Conservation (phyloP, 2,113 vertebrate genomes). For the Thunnus thynnus region DNA sequence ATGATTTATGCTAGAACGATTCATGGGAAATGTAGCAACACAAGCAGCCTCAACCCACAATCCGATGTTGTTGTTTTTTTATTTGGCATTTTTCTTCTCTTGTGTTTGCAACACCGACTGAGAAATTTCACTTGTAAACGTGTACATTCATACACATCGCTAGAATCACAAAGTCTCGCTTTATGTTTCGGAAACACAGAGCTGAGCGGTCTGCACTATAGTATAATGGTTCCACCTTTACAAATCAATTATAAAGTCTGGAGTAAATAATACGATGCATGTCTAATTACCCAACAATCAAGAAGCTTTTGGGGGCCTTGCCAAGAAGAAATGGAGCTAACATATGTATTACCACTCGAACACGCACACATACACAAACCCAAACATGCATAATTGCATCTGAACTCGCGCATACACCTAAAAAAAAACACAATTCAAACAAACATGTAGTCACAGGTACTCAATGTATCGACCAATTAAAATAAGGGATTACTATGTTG, state of each 20-base stretch:
- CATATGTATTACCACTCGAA: conserved; percentile 43
- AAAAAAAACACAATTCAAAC: conserved; percentile 52
- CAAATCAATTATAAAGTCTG: conserved; percentile 78
- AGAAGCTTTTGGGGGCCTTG: conserved; percentile 69
- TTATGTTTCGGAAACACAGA: conserved; percentile 25
- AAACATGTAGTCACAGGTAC: conserved; percentile 77
- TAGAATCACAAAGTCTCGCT: conserved; percentile 8
- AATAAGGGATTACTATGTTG: conserved; percentile 77
- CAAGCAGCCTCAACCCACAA: conserved; percentile 42
- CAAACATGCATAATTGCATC: conserved; percentile 42
- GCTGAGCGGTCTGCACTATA: conserved; percentile 30
- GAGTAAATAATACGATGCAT: conserved; percentile 77
- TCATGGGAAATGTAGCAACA: conserved; percentile 57
- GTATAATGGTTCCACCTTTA: conserved; percentile 63
- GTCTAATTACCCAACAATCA: conserved; percentile 80
- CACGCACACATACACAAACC: conserved; percentile 25
- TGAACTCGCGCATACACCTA: conserved; percentile 20
- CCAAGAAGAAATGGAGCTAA: conserved; percentile 65
- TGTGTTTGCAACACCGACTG: conserved; percentile 21
- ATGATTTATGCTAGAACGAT: conserved; percentile 78
- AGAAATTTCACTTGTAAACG: conserved; percentile 38
- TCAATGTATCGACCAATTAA: conserved; percentile 78
- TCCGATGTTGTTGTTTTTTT: conserved; percentile 30
- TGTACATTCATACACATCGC: conserved; percentile 13
- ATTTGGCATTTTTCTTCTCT: background rate